Percentiles rank a stretch among this genome's conserved stretches.
phyloP scores from a whole-genome alignment of 2,113 vertebrate species.

The Anser brachyrhynchus region DNA sequence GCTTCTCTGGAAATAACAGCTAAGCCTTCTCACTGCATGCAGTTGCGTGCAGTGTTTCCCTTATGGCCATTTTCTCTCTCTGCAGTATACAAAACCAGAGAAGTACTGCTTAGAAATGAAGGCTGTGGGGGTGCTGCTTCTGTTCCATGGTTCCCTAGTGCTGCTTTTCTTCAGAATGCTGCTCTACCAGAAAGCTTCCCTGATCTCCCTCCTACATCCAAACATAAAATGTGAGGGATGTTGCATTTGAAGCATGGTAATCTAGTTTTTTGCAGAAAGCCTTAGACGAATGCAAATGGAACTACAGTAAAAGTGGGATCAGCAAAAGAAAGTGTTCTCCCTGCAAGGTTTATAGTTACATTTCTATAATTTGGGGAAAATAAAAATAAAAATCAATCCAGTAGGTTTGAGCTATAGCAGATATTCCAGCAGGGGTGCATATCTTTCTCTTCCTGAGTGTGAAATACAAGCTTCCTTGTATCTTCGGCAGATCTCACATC shows the following conservation, averaged over 20 bases:
- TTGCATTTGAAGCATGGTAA: neutral
- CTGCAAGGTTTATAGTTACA: neutral
- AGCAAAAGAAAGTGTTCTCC: neutral
- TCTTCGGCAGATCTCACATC: neutral
- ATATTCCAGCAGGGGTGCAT: neutral
- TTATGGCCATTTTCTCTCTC: neutral
- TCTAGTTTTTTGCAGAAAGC: neutral
- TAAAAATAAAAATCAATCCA: neutral
- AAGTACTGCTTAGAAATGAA: neutral
- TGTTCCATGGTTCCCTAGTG: neutral
- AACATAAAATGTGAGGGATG: neutral
- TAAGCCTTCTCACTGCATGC: neutral
- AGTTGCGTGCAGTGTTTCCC: neutral
- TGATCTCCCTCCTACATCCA: neutral
- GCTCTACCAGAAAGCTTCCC: neutral
- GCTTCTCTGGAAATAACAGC: neutral
- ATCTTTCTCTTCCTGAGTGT: neutral
- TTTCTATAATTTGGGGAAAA: neutral
- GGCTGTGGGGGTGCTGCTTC: neutral
- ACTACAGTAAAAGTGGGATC: neutral
- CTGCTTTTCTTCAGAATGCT: neutral
- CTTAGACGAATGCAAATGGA: neutral
- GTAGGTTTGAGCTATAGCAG: neutral
- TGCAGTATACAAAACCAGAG: neutral
- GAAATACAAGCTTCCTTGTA: neutral